A percentile compares a stretch with the other conserved stretches of the same genome.
These are phyloP conservation scores for Erythrocercus mccallii DNA, from an alignment of 2,113 vertebrate species.

Conservation along the genomic window DNA sequence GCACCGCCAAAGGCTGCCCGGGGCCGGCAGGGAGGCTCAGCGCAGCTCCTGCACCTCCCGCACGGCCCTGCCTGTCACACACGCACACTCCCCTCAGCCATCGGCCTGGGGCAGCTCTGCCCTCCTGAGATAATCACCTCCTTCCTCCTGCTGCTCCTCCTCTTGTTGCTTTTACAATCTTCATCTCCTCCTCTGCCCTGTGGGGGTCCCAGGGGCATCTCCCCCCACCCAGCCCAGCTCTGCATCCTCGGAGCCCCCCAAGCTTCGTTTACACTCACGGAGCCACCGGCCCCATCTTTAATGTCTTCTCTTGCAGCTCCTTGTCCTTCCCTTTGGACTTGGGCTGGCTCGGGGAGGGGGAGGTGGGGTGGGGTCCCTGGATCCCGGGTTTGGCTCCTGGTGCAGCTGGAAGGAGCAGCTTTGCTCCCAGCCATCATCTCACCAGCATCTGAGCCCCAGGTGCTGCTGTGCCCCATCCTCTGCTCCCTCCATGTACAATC, in stretches of 20 bases:
- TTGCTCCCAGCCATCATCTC: slow-evolving; percentile 17
- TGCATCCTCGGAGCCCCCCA: neutral
- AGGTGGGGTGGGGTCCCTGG: neutral
- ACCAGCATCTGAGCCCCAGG: neutral
- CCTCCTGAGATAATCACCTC: neutral
- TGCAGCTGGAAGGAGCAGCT: neutral
- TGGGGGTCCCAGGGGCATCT: fast-evolving
- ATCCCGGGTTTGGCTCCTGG: neutral
- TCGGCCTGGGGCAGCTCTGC: neutral
- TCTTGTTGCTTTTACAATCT: slow-evolving; percentile 44
- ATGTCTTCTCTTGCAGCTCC: slow-evolving; percentile 41
- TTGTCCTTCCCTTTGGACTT: neutral
- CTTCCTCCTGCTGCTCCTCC: neutral
- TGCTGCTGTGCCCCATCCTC: neutral
- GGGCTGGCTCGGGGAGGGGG: neutral
- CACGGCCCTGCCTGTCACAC: slow-evolving; percentile 24
- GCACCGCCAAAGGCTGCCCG: neutral
- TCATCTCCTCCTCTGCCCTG: neutral
- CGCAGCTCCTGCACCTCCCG: neutral
- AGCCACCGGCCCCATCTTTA: neutral
- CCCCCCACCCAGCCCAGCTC: neutral
- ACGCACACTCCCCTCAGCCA: slow-evolving; percentile 40
- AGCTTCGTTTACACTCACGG: neutral
- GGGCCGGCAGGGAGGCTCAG: neutral
- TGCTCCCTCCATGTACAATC: neutral